Evolutionary conservation across 2,113 vertebrate genomes (phyloP), one percentile per base, ranked within the genome.

Genomic region (Zosterops hypoxanthus): DNA sequence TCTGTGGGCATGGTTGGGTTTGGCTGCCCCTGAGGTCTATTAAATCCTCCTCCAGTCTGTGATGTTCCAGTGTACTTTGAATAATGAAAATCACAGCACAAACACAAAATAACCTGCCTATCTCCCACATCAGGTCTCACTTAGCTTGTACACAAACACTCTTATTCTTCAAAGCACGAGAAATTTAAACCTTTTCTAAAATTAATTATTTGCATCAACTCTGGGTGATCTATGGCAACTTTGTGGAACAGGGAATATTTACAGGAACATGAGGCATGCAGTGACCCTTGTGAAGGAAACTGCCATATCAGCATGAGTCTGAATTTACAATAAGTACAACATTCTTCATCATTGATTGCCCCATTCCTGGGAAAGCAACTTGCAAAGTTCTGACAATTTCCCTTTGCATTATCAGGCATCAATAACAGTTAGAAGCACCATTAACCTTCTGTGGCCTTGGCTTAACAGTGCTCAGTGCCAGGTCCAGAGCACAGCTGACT

Each of bases 391-490:
- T 57, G 49, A 69, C n/a, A 12, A 82, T 72, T 73, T 76, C 46
- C 50, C 41, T 44, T 87, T 65, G 36, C 28, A 44, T 75, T 65
- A 56, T 14, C 11, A 72, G 61, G 53, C 66, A 94, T 75, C 65
- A 85, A 9, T n/a, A 64, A 68, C 3, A n/a, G 24, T 26, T 9
- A 60, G 49, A 34, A 77, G 57, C 1, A 1, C 41, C 0, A 0
- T 47, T 82, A 61, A 79, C 36, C 57, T 85, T 36, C 65, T 33
- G 7, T 2, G 3, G 34, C 82, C 65, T 71, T 79, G 52, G 65
- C 57, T 80, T 44, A 36, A 28, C 0, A 0, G 50, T n/a, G 26
- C 49, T 56, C 11, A 31, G 33, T 52, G 56, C 14, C 68, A 89
- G 33, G 89, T 9, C 19, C 21, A 79, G 19, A 71, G 44, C 44